Evolutionary conservation across 2,888 invertebrate species (phyloP).

Genomic region (Dendrolimus houi): DNA sequence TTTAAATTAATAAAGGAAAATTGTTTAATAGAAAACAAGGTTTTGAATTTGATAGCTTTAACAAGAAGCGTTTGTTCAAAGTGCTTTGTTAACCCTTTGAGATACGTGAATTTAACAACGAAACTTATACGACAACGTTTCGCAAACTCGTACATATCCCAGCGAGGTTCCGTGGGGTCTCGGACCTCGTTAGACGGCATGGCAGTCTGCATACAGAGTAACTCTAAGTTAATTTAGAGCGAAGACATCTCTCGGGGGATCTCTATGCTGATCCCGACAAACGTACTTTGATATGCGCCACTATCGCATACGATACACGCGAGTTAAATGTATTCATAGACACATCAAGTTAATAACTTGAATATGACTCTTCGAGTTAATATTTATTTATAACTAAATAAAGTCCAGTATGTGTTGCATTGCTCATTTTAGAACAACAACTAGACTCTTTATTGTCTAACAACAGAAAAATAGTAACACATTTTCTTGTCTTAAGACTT

Average conservation of each 20-base stretch:
- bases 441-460: too few species aligned
- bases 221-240: conserved; percentile 67
- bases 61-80: conserved; percentile 14
- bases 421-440: too few species aligned
- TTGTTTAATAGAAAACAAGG: background rate
- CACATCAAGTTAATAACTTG: too few species aligned
- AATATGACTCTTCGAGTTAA: too few species aligned
- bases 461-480: too few species aligned
- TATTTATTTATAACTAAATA: too few species aligned
- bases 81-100: conserved; percentile 16
- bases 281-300: conserved; percentile 47
- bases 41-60: conserved; percentile 17
- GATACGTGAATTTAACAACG: conserved; percentile 30
- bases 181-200: conserved; percentile 56
- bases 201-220: conserved; percentile 69
- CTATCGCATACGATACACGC: conserved; percentile 28
- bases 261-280: conserved; percentile 43
- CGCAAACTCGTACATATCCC: conserved; percentile 36
- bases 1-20: too few species aligned
- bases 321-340: conserved; percentile 12
- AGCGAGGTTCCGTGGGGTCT: conserved; percentile 37
- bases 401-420: too few species aligned
- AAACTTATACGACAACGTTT: conserved; percentile 31
- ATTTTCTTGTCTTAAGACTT: too few species aligned
- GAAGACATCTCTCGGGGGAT: conserved; percentile 43